Conservation (phyloP, 2,888 invertebrate genomes). For the Xylophagus ater region DNA sequence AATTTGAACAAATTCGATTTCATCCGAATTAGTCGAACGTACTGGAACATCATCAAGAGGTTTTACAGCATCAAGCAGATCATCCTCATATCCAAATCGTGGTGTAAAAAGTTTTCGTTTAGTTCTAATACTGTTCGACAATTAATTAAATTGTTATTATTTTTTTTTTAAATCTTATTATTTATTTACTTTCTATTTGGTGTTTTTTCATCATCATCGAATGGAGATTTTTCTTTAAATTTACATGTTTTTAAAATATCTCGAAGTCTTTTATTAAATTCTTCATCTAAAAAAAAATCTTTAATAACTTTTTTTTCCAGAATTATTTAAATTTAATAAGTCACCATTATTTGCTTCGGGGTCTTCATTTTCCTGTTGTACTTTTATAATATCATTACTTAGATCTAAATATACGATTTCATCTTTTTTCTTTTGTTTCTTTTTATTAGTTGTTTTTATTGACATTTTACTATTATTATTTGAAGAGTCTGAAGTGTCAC, state of each 20-base stretch:
- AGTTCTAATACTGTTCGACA: slow-evolving; percentile 18
- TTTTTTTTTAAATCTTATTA: neutral
- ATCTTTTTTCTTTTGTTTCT: slow-evolving; percentile 11
- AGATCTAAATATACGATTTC: slow-evolving; percentile 32
- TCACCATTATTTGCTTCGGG: slow-evolving; percentile 25
- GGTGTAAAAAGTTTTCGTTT: slow-evolving; percentile 33
- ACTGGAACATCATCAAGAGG: slow-evolving; percentile 3
- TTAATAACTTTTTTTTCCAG: neutral
- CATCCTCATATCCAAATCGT: slow-evolving; percentile 26
- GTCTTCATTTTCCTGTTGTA: slow-evolving; percentile 21
- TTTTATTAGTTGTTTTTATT: slow-evolving; percentile 3
- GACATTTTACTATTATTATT: neutral
- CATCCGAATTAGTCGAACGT: slow-evolving; percentile 10
- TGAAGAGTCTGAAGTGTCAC: neutral
- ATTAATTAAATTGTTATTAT: neutral
- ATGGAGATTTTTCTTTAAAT: slow-evolving; percentile 24
- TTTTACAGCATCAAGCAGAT: slow-evolving; percentile 12
- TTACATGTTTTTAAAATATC: slow-evolving; percentile 28
- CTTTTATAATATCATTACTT: slow-evolving; percentile 27
- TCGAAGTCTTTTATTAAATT: slow-evolving; percentile 23
- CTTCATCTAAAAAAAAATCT: slow-evolving; percentile 20
- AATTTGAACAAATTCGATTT: slow-evolving; percentile 14
- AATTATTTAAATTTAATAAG: neutral
- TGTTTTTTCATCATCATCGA: slow-evolving; percentile 25
- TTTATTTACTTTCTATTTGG: slow-evolving; percentile 15